Conservation (phyloP, 2,888 invertebrate species). For the Clanis bilineata region DNA sequence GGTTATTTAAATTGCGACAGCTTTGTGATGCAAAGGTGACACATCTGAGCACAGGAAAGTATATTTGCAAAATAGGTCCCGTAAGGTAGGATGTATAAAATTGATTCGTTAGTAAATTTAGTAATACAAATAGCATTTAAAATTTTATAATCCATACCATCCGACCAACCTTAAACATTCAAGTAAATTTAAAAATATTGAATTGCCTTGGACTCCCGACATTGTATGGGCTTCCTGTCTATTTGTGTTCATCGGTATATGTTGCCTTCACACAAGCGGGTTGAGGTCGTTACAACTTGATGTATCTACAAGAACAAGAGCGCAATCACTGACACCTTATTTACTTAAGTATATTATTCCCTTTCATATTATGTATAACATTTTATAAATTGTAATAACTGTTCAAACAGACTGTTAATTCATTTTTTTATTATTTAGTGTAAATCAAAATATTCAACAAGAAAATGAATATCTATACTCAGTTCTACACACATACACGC, state of each 20-base stretch:
- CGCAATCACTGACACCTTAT: conserved; percentile 14
- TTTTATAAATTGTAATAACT: too few relatives aligned
- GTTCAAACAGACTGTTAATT: too few relatives aligned
- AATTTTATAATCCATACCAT: not conserved
- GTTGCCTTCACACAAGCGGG: conserved; percentile 74
- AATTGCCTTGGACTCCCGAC: conserved; percentile 55
- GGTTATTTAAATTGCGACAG: conserved; percentile 31
- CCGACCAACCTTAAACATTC: conserved; percentile 26
- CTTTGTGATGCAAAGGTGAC: conserved; percentile 49
- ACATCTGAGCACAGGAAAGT: conserved; percentile 41
- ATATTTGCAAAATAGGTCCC: conserved; percentile 13
- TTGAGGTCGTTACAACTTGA: conserved; percentile 66
- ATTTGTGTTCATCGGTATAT: conserved; percentile 68
- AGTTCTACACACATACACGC: too few relatives aligned
- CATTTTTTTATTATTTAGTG: too few relatives aligned
- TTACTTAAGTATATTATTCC: not conserved
- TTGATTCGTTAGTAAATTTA: not conserved
- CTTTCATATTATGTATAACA: too few relatives aligned
- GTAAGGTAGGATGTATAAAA: not conserved
- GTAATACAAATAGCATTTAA: too few relatives aligned
- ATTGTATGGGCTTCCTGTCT: conserved; percentile 75
- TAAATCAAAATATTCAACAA: too few relatives aligned
- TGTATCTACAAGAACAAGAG: conserved; percentile 41
- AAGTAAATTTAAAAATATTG: conserved; percentile 32
- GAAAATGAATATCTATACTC: too few relatives aligned